Evolutionary conservation across 2,113 vertebrate species (phyloP).

Genomic region (Suncus etruscus): DNA sequence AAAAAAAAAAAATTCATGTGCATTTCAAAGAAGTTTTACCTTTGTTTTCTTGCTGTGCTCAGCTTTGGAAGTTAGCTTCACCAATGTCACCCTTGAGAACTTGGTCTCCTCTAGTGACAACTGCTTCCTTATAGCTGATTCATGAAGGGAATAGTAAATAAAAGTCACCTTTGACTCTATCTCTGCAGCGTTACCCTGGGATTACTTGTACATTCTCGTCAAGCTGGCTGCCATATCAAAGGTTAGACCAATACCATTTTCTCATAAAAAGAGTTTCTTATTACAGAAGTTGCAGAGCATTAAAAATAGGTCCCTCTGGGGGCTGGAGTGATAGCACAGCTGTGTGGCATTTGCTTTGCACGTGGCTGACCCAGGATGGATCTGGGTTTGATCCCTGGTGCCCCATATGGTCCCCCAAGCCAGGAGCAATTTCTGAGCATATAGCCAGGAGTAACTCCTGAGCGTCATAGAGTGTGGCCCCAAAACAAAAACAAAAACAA

Average conservation of each 20-base stretch:
- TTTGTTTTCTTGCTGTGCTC: neutral
- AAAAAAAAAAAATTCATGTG: neutral
- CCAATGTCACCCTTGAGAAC: neutral
- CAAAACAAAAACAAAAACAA: too few relatives aligned
- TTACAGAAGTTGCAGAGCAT: neutral
- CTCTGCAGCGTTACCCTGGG: neutral
- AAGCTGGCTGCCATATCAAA: neutral
- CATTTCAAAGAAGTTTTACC: neutral
- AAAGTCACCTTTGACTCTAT: neutral
- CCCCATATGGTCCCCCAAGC: too few relatives aligned
- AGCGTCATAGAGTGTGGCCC: too few relatives aligned
- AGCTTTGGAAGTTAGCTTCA: slow-evolving; percentile 28
- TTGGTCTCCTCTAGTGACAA: neutral
- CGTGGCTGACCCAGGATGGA: too few relatives aligned
- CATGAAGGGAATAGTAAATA: neutral
- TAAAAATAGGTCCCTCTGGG: neutral
- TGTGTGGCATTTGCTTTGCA: too few relatives aligned
- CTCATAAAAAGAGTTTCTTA: neutral
- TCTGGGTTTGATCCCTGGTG: too few relatives aligned
- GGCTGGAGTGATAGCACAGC: too few relatives aligned
- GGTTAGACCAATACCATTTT: neutral
- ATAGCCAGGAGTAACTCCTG: too few relatives aligned
- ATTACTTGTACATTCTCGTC: neutral
- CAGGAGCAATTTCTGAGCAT: too few relatives aligned
- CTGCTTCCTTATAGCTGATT: neutral